These are phyloP conservation scores for Mamestra brassicae DNA, from an alignment of 2,888 invertebrate species.

Conservation along the genomic window DNA sequence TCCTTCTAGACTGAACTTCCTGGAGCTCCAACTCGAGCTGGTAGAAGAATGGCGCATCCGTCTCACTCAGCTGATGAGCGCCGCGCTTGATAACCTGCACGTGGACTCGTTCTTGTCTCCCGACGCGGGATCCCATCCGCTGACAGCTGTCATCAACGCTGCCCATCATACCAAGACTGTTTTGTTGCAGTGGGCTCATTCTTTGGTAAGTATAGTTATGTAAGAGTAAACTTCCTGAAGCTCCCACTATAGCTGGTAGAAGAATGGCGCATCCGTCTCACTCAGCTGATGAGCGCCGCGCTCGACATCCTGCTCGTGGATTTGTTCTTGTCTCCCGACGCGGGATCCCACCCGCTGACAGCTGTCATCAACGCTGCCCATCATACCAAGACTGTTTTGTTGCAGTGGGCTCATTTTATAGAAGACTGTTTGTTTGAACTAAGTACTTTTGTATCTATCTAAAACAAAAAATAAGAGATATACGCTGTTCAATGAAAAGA, in stretches of 20 bases:
- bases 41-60: constrained; percentile 97
- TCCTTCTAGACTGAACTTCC: constrained; percentile 93
- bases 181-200: constrained; percentile 88
- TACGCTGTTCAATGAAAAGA: too few relatives aligned
- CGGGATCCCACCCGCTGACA: constrained; percentile 92
- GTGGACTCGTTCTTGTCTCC: constrained; percentile 78
- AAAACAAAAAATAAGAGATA: too few relatives aligned
- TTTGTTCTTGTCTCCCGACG: constrained; percentile 75
- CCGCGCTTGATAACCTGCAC: constrained; percentile 73
- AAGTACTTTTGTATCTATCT: too few relatives aligned
- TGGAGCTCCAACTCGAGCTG: constrained; percentile 96
- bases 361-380: constrained; percentile 87
- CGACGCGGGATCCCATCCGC: constrained; percentile 91
- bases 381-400: constrained; percentile 81
- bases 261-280: constrained; percentile 96
- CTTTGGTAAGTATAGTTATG: constrained; percentile 75
- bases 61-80: constrained; percentile 93
- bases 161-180: constrained; percentile 85
- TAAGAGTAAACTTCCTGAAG: constrained; percentile 95
- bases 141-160: constrained; percentile 88
- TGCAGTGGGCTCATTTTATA: constrained; percentile 88
- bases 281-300: constrained; percentile 92
- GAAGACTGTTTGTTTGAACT: too few relatives aligned
- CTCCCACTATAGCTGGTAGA: constrained; percentile 97
- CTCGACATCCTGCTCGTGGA: constrained; percentile 72